A percentile compares a stretch with the other conserved stretches of the same genome.
Conservation (phyloP, 2,888 invertebrate species). For the Cryptocheilus praepositus region DNA sequence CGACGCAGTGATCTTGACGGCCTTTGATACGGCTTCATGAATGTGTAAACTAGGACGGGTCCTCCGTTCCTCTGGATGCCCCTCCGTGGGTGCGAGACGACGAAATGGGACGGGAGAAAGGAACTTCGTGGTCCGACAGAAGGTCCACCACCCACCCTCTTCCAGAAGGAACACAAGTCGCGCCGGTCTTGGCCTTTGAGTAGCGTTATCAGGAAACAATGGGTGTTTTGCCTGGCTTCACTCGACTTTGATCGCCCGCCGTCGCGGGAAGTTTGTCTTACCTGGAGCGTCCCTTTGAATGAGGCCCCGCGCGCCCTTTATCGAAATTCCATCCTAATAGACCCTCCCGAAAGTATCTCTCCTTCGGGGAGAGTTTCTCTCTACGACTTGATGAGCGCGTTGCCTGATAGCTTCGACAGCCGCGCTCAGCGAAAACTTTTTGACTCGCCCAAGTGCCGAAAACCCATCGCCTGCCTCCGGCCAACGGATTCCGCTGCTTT, state of each 20-base stretch:
- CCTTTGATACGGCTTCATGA: constrained; percentile 72
- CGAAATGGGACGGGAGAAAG: constrained; percentile 18
- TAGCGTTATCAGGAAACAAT: constrained; percentile 54
- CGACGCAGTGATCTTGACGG: constrained; percentile 63
- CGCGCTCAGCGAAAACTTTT: too few relatives aligned
- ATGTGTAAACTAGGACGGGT: constrained; percentile 65
- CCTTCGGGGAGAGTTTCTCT: neutral
- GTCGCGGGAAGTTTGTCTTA: constrained; percentile 50
- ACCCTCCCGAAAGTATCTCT: constrained; percentile 26
- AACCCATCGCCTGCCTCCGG: too few relatives aligned
- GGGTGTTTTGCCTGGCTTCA: constrained; percentile 47
- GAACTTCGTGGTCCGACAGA: constrained; percentile 21
- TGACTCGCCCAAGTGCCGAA: too few relatives aligned
- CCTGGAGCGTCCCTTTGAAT: constrained; percentile 43
- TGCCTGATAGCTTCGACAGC: neutral
- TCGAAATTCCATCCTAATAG: constrained; percentile 53
- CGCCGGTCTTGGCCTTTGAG: constrained; percentile 28
- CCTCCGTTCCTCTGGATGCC: constrained; percentile 39
- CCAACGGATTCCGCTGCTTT: too few relatives aligned
- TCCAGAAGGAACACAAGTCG: constrained; percentile 23
- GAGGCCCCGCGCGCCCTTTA: constrained; percentile 32
- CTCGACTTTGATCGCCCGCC: constrained; percentile 49
- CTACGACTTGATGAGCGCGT: neutral
- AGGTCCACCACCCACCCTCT: neutral
- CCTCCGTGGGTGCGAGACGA: constrained; percentile 7